phyloP scores from a whole-genome alignment of 2,797 vertebrate species.

The Heterohyrax brucei region DNA sequence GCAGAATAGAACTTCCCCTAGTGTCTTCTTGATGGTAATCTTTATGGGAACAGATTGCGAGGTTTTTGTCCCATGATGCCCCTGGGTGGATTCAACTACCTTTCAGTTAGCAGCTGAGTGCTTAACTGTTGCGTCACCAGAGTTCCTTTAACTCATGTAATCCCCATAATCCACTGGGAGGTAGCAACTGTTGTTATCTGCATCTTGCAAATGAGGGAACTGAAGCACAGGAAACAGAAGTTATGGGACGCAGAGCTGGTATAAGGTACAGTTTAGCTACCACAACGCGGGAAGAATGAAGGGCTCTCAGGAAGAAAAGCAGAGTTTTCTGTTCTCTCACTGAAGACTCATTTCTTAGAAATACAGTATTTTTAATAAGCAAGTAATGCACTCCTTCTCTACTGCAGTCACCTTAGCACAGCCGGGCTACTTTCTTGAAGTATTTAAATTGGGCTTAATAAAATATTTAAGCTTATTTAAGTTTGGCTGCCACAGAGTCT shows the following conservation, averaged over 20 bases:
- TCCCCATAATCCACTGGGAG: not conserved
- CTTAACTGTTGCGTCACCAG: not conserved
- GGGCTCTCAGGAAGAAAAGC: conserved; percentile 61
- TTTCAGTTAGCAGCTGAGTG: not conserved
- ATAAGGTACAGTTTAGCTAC: conserved; percentile 3
- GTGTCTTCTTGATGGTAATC: not conserved
- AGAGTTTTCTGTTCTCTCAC: conserved; percentile 9
- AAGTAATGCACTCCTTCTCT: not conserved
- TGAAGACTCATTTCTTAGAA: conserved; percentile 65
- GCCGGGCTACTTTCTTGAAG: not conserved
- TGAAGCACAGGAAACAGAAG: not conserved
- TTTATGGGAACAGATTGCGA: not conserved
- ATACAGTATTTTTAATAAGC: conserved; percentile 42
- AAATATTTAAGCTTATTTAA: not conserved
- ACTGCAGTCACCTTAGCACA: not conserved
- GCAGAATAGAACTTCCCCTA: not conserved
- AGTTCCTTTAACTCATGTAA: not conserved
- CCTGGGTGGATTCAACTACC: not conserved
- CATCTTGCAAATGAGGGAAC: not conserved
- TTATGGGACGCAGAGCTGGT: not conserved
- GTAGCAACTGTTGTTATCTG: not conserved
- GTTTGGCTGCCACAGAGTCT: not conserved
- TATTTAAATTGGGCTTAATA: not conserved
- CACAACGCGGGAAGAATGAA: conserved; percentile 59
- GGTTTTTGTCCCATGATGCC: not conserved